Evolutionary conservation across 2,113 vertebrate species (phyloP).

Genomic region (Malaclemys terrapin): DNA sequence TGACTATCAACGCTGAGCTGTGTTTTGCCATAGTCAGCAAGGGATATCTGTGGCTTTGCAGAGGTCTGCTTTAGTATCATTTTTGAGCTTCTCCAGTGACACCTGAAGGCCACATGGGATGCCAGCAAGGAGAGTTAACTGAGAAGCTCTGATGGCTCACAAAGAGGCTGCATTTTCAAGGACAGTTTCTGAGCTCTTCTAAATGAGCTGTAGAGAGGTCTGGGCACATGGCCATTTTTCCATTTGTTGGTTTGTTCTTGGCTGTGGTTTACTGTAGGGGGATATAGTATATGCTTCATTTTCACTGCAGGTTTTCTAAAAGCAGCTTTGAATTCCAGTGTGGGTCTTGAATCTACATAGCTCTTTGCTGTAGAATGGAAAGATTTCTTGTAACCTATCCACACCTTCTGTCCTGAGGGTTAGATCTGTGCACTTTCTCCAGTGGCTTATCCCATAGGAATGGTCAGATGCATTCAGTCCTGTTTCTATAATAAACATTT

Average conservation of each 20-base stretch:
- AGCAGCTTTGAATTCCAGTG: neutral
- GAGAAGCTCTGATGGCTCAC: slow-evolving; percentile 24
- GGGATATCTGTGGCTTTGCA: neutral
- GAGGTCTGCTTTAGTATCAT: neutral
- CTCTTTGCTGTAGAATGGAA: neutral
- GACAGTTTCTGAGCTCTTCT: slow-evolving; percentile 39
- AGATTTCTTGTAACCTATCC: neutral
- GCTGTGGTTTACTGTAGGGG: slow-evolving; percentile 40
- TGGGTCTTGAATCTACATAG: neutral
- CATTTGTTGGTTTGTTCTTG: slow-evolving; percentile 38
- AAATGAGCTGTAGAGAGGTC: slow-evolving; percentile 14
- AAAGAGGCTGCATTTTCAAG: slow-evolving; percentile 35
- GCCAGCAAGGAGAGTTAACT: slow-evolving; percentile 50
- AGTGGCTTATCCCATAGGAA: neutral
- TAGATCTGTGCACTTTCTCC: neutral
- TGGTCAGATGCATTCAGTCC: neutral
- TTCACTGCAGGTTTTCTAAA: slow-evolving; percentile 51
- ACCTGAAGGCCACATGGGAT: neutral
- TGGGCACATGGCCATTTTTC: slow-evolving; percentile 63
- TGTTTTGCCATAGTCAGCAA: neutral
- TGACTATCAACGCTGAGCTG: neutral
- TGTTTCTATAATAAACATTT: neutral
- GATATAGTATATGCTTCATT: slow-evolving; percentile 42
- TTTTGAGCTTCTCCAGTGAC: slow-evolving; percentile 2
- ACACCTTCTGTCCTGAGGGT: accelerated